Base-by-base conservation (phyloP, 92 coral and sea anemone genomes). In the Metridium senile region DNA sequence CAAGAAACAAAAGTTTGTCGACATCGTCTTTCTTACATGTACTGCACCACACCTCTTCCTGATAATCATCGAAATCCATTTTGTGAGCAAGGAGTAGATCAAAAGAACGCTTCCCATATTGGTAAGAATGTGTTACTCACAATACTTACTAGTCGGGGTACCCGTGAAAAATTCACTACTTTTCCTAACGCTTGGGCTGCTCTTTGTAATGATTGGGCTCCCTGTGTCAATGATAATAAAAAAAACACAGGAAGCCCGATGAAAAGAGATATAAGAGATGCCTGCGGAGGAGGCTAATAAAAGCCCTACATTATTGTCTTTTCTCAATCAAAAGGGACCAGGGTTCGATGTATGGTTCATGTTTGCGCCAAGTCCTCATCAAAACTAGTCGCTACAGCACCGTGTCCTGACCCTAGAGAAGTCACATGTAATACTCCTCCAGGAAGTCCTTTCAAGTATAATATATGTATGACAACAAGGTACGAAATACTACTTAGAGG, bases 401-500 rank as follows among this genome's bases (percentile, higher is more conserved):
- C 67, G 9, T 78, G 82, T 29, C 53, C 21, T 52, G 57, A 74
- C 25, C 74, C 74, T 7, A 54, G 32, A 68, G 74, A 78, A 27
- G 58, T 78, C 64, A 68, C 70, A 11, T 78, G 82, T 33, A 32
- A 7, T 19, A 18, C 65, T 21, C 74, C 71, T n/a, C 33, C 73
- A 43, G 82, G 67, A 26, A 23, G 31, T 18, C 67, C 62, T 0
- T 58, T 78, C 23, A 45, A 51, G 26, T 69, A 70, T 17, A 74
- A 78, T 43, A 72, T 45, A 29, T 78, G 82, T 32, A 35, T 68
- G 74, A 78, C 74, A 19, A 57, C 75, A 31, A 78, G 82, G 82
- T 78, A 35, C 33, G 30, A 9, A 34, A 26, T 2, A 67, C 26
- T 7, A n/a, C n/a, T n/a, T n/a, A n/a, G n/a, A n/a, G n/a, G n/a